Percentiles rank a stretch among this genome's conserved stretches.
Evolutionary conservation across 2,113 vertebrate species (phyloP).

Genomic region (Oryzias woworae): DNA sequence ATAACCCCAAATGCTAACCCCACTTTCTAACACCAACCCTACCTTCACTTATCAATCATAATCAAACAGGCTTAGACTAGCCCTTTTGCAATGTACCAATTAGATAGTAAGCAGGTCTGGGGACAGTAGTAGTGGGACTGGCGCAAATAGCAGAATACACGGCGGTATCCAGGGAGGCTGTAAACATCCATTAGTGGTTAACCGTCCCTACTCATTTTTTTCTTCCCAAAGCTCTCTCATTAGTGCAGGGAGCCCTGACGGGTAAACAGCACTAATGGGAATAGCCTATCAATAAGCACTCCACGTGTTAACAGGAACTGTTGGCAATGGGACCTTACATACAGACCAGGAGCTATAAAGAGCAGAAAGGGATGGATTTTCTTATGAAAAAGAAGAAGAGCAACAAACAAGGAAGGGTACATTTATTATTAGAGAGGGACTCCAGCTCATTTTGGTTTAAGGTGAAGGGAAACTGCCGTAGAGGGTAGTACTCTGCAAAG

Average conservation of each 20-base stretch:
- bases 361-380: conserved; percentile 28
- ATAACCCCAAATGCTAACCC: conserved; percentile 49
- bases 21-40: conserved; percentile 34
- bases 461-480: conserved; percentile 4
- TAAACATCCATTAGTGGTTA: conserved; percentile 92
- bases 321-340: conserved; percentile 55
- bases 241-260: conserved; percentile 88
- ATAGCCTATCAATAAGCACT: conserved; percentile 89
- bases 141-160: conserved; percentile 66
- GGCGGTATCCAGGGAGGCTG: conserved; percentile 72
- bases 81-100: conserved; percentile 79
- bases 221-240: conserved; percentile 90
- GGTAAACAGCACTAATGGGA: conserved; percentile 92
- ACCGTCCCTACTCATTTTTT: conserved; percentile 86
- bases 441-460: conserved; percentile 11
- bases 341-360: conserved; percentile 45
- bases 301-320: conserved; percentile 81
- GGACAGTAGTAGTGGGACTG: conserved; percentile 68
- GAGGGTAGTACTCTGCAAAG: background rate
- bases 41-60: conserved; percentile 64
- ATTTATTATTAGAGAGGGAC: conserved; percentile 62
- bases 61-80: conserved; percentile 64
- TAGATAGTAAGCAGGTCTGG: conserved; percentile 67
- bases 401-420: conserved; percentile 47
- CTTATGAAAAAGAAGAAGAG: conserved; percentile 69